These are phyloP conservation scores for Polypedilum vanderplanki DNA, from an alignment of 1,140 invertebrate species.

Conservation along the genomic window DNA sequence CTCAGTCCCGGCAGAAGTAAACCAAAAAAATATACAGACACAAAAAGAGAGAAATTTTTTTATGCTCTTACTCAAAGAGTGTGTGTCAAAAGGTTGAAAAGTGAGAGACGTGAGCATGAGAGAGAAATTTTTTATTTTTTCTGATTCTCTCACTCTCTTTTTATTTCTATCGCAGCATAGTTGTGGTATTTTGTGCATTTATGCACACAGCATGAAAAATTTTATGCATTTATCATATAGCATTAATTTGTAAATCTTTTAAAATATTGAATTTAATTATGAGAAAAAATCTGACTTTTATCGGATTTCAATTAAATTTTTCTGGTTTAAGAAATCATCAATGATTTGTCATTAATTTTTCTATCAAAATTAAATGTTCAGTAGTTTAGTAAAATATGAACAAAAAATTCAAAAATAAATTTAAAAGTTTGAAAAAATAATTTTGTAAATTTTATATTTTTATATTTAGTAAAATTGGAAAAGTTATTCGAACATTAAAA, in stretches of 20 bases:
- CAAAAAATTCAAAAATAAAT: too few relatives aligned
- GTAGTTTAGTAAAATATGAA: too few relatives aligned
- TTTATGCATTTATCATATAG: slow-evolving; percentile 5
- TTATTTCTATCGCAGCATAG: background rate
- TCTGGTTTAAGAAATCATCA: too few relatives aligned
- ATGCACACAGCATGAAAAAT: background rate
- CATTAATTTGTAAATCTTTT: slow-evolving; percentile 15
- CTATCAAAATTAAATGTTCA: too few relatives aligned
- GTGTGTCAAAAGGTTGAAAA: background rate
- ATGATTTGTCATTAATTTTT: too few relatives aligned
- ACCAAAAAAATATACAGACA: background rate
- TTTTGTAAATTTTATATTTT: too few relatives aligned
- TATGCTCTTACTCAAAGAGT: background rate
- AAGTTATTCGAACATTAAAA: too few relatives aligned
- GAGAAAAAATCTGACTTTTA: background rate
- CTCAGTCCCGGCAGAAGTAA: slow-evolving; percentile 1
- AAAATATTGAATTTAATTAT: slow-evolving; percentile 15
- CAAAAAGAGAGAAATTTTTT: background rate
- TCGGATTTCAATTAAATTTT: slow-evolving; percentile 5
- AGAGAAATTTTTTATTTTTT: background rate
- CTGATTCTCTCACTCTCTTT: background rate
- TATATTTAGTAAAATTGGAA: too few relatives aligned
- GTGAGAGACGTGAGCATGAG: background rate
- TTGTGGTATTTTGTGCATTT: background rate
- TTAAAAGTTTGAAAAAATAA: too few relatives aligned